Percentiles rank a stretch among this genome's conserved stretches.
phyloP scores from a whole-genome alignment of 2,797 vertebrate genomes.

The Fringilla coelebs region DNA sequence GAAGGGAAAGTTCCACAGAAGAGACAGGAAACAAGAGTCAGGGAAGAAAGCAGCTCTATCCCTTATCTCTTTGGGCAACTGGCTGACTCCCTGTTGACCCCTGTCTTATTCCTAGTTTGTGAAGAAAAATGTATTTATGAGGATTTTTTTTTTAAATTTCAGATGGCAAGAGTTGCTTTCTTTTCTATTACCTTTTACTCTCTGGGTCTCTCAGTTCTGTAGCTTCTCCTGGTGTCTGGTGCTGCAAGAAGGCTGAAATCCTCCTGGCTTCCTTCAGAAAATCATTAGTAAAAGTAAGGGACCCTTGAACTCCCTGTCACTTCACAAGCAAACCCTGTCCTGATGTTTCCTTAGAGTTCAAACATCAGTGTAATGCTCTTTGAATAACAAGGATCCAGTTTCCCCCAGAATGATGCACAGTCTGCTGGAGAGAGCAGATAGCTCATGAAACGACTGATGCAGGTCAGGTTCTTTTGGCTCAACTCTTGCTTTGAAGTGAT shows the following conservation, averaged over 20 bases:
- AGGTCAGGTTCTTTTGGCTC: not conserved
- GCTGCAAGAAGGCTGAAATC: not conserved
- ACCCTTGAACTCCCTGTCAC: not conserved
- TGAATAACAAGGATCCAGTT: not conserved
- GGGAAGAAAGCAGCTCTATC: not conserved
- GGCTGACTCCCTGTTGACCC: not conserved
- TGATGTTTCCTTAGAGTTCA: not conserved
- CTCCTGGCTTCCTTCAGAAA: not conserved
- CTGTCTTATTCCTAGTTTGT: not conserved
- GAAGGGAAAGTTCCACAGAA: conserved; percentile 13
- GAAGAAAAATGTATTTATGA: not conserved
- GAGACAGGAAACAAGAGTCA: not conserved
- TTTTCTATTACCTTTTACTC: not conserved
- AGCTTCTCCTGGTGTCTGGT: not conserved
- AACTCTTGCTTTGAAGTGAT: not conserved
- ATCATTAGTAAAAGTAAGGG: not conserved
- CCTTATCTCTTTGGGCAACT: not conserved
- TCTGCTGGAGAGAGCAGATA: not conserved
- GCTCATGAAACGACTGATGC: not conserved
- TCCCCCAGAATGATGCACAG: not conserved
- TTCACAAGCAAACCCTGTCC: not conserved
- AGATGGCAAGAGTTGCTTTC: not conserved
- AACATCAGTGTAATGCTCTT: not conserved
- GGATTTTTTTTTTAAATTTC: not conserved
- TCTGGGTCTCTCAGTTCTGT: not conserved